Percentiles rank a stretch among this genome's conserved stretches.
These are phyloP conservation scores for Leptopilina clavipes DNA, from an alignment of 1,140 invertebrate species.

Conservation along the genomic window DNA sequence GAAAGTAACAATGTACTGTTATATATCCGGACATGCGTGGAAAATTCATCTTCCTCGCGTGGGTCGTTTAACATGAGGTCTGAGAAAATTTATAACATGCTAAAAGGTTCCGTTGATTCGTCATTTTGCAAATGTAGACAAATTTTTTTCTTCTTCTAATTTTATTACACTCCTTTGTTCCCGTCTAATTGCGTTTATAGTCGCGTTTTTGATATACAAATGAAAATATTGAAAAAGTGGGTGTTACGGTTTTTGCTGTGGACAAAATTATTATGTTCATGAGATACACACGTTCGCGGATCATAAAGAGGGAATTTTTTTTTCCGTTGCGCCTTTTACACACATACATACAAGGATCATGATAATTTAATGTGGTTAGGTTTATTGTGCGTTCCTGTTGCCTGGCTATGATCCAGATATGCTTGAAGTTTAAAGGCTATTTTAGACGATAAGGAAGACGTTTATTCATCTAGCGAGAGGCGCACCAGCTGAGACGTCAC, in stretches of 20 bases:
- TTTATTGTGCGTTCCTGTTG: conserved; percentile 69
- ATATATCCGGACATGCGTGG: not conserved
- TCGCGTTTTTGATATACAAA: conserved; percentile 23
- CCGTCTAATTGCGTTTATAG: not conserved
- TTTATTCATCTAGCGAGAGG: conserved; percentile 73
- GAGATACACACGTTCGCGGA: conserved; percentile 18
- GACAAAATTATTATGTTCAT: conserved; percentile 33
- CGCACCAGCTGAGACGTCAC: conserved; percentile 68
- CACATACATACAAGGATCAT: conserved; percentile 47
- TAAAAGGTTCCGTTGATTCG: not conserved
- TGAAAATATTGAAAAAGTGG: not conserved
- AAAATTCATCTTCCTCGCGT: conserved; percentile 17
- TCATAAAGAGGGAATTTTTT: not conserved
- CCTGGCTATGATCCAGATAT: conserved; percentile 72
- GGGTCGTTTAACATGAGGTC: conserved; percentile 16
- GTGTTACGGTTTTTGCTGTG: conserved; percentile 33
- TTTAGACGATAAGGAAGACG: conserved; percentile 75
- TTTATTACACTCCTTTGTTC: not conserved
- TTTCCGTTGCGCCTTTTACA: conserved; percentile 35
- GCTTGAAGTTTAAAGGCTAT: conserved; percentile 72
- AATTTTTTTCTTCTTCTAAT: not conserved
- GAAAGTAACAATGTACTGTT: conserved; percentile 13
- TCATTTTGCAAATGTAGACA: conserved; percentile 6
- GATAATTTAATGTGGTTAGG: conserved; percentile 64
- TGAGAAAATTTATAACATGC: conserved; percentile 18